Evolutionary conservation across 2,888 invertebrate species (phyloP).

Genomic region (Ornithoptera alexandrae): DNA sequence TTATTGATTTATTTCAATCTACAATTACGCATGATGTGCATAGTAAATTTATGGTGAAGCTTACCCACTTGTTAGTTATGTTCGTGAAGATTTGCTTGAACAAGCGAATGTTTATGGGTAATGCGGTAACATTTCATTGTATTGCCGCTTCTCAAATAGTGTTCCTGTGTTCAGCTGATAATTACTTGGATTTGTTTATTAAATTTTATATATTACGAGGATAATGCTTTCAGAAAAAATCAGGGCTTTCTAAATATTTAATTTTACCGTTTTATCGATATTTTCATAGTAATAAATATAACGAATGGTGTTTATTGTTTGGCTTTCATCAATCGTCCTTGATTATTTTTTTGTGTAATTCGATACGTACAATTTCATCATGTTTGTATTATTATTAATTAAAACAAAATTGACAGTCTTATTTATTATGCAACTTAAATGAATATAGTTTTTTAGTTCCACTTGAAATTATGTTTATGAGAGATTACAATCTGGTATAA

Average conservation of each 20-base stretch:
- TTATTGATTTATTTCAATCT: conserved; percentile 60
- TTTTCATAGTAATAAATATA: too few relatives aligned
- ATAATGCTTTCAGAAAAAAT: too few relatives aligned
- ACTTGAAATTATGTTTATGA: not conserved
- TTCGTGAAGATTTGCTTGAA: conserved; percentile 22
- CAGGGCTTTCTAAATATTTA: too few relatives aligned
- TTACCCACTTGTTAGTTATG: conserved; percentile 28
- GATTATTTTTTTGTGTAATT: too few relatives aligned
- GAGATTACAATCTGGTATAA: not conserved
- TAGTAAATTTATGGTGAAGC: conserved; percentile 29
- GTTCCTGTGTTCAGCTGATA: conserved; percentile 12
- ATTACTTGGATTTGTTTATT: conserved; percentile 25
- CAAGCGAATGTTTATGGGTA: conserved; percentile 21
- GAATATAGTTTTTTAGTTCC: not conserved
- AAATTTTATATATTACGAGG: not conserved
- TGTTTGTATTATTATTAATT: too few relatives aligned
- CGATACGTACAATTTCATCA: too few relatives aligned
- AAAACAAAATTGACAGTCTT: too few relatives aligned
- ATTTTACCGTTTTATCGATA: too few relatives aligned
- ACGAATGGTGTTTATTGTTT: too few relatives aligned
- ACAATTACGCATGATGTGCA: conserved; percentile 37
- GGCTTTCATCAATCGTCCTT: too few relatives aligned
- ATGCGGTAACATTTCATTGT: conserved; percentile 25
- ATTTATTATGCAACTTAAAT: too few relatives aligned
- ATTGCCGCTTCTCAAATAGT: conserved; percentile 12